phyloP scores from a whole-genome alignment of 30 jellyfish, hydroid and myxozoan genomes.

The Pseudorhiza aurosa region DNA sequence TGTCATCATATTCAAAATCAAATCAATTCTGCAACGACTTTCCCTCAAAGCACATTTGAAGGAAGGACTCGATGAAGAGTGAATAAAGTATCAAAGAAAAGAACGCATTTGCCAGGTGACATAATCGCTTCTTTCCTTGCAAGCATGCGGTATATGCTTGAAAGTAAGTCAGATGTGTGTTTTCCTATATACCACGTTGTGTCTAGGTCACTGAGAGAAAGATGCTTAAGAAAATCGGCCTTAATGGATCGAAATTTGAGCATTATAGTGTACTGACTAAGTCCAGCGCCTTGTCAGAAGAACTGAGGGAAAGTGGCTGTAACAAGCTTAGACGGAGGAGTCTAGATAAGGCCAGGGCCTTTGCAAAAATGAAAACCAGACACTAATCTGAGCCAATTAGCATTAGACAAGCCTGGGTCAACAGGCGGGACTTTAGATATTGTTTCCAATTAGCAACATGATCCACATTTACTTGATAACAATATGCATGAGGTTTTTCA shows the following conservation, averaged over 20 bases:
- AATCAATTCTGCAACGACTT: no score
- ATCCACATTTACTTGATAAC: slow-evolving; percentile 22
- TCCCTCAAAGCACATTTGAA: no score
- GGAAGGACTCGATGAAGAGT: no score
- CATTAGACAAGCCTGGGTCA: slow-evolving; percentile 33
- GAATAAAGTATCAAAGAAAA: no score
- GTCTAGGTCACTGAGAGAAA: background rate
- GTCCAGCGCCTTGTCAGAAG: background rate
- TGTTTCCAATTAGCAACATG: slow-evolving; percentile 20
- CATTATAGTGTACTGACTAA: background rate
- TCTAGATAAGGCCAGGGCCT: slow-evolving; percentile 56
- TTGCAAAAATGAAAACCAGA: slow-evolving; percentile 16
- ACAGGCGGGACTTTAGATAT: slow-evolving; percentile 28
- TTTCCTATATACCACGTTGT: background rate
- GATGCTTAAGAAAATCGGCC: background rate
- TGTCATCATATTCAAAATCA: no score
- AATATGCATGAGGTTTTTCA: slow-evolving; percentile 8
- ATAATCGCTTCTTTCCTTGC: background rate
- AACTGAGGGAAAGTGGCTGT: slow-evolving; percentile 10
- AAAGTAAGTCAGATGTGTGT: background rate
- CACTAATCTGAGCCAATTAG: slow-evolving; percentile 33
- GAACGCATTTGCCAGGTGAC: background rate
- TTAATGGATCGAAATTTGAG: background rate
- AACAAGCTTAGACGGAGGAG: slow-evolving; percentile 42
- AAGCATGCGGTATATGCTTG: background rate